Percentiles rank a stretch among this genome's conserved stretches.
These are phyloP conservation scores for Setophaga petechia DNA, from an alignment of 2,113 vertebrate species.

Conservation along the genomic window DNA sequence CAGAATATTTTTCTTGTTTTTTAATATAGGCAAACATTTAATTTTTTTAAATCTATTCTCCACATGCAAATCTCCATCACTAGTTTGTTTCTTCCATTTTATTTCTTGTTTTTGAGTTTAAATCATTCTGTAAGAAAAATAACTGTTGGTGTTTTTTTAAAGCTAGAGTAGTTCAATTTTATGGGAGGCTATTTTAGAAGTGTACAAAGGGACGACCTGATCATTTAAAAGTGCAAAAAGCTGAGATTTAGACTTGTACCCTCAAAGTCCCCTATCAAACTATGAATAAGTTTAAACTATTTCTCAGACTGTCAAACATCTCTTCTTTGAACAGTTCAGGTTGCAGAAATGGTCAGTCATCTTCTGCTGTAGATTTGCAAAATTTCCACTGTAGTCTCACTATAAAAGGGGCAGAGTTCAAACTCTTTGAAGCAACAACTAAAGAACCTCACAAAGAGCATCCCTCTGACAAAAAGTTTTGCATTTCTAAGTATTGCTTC, in stretches of 20 bases:
- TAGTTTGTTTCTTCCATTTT: background rate
- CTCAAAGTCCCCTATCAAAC: background rate
- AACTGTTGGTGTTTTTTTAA: background rate
- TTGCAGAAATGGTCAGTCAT: background rate
- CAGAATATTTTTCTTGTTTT: background rate
- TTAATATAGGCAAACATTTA: background rate
- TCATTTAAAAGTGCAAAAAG: background rate
- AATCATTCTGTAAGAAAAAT: background rate
- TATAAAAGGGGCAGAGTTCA: background rate
- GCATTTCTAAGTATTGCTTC: background rate
- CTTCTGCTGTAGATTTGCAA: background rate
- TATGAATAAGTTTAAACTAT: background rate
- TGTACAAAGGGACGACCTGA: background rate
- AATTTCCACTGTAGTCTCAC: background rate
- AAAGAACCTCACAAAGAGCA: background rate
- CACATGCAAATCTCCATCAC: background rate
- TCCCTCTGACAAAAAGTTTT: background rate
- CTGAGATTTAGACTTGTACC: background rate
- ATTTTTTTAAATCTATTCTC: background rate
- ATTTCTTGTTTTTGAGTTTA: background rate
- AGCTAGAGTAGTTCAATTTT: background rate
- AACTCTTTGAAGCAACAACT: background rate
- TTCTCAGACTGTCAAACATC: background rate
- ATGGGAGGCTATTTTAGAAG: background rate
- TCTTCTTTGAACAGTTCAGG: background rate